phyloP scores from a whole-genome alignment of 2,113 vertebrate genomes.

The Lepus timidus region DNA sequence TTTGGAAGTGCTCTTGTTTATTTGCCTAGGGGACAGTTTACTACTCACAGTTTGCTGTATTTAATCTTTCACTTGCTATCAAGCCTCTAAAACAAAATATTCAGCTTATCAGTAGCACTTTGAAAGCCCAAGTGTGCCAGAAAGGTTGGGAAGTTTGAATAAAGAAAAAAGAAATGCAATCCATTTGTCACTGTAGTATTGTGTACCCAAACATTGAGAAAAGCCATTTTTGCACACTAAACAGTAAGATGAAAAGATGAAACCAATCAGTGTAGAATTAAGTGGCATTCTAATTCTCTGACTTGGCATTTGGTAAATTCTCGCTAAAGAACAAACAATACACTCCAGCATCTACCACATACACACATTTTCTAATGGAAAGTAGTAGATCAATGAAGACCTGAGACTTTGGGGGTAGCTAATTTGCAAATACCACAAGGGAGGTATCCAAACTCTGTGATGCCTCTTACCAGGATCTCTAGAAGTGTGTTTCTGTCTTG shows the following conservation, averaged over 20 bases:
- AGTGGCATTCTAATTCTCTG: neutral
- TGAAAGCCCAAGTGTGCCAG: slow-evolving; percentile 49
- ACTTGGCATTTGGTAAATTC: neutral
- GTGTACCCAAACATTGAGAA: neutral
- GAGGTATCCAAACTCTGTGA: neutral
- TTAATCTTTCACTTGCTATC: slow-evolving; percentile 68
- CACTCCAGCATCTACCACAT: neutral
- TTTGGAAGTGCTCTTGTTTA: slow-evolving; percentile 56
- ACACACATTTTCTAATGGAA: neutral
- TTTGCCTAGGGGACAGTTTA: slow-evolving; percentile 54
- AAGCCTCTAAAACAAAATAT: slow-evolving; percentile 49
- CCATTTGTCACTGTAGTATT: neutral
- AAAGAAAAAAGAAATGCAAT: slow-evolving; percentile 47
- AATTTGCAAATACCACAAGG: neutral
- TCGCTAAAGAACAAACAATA: neutral
- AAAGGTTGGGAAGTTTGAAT: slow-evolving; percentile 66
- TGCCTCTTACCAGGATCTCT: fast-evolving
- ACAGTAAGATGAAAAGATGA: slow-evolving; percentile 9
- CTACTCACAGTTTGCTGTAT: slow-evolving; percentile 50
- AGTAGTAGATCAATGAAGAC: neutral
- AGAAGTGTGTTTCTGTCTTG: neutral
- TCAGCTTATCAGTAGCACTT: slow-evolving; percentile 68
- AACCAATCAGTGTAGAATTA: neutral
- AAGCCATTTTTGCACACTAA: neutral
- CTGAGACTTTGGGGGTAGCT: neutral